A percentile compares a stretch with the other conserved stretches of the same genome.
phyloP scores from a whole-genome alignment of 2,888 invertebrate species.

The Eumerus sabulonum region DNA sequence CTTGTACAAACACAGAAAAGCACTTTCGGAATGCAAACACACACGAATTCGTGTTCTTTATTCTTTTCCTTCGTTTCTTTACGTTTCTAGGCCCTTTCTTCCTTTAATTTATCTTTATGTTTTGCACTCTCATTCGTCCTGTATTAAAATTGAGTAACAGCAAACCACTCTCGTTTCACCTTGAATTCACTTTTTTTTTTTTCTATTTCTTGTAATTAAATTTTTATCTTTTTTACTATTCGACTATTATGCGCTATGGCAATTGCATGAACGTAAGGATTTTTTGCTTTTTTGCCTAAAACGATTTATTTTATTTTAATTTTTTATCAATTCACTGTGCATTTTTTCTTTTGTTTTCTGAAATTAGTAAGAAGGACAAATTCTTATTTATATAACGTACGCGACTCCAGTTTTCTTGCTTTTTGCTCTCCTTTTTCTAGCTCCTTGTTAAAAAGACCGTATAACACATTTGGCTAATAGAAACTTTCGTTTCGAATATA shows the following conservation, averaged over 20 bases:
- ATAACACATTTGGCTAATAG: constrained; percentile 59
- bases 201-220: no score
- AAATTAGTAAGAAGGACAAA: constrained; percentile 28
- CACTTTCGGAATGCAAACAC: constrained; percentile 52
- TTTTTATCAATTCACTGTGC: constrained; percentile 50
- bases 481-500: constrained; percentile 49
- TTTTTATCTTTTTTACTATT: constrained; percentile 13
- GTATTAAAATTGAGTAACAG: constrained; percentile 61
- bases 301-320: constrained; percentile 11
- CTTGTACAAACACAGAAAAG: constrained; percentile 58
- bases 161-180: constrained; percentile 68
- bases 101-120: constrained; percentile 31
- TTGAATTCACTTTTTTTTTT: constrained; percentile 56
- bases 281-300: constrained; percentile 22
- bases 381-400: constrained; percentile 53
- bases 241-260: no score
- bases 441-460: constrained; percentile 37
- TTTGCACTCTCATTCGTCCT: constrained; percentile 64
- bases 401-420: neutral
- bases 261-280: neutral
- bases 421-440: neutral
- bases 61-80: no score
- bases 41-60: constrained; percentile 37
- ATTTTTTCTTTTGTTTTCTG: constrained; percentile 24
- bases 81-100: no score